These are phyloP conservation scores for Galbula dea DNA, from an alignment of 2,113 vertebrate species.

Conservation along the genomic window DNA sequence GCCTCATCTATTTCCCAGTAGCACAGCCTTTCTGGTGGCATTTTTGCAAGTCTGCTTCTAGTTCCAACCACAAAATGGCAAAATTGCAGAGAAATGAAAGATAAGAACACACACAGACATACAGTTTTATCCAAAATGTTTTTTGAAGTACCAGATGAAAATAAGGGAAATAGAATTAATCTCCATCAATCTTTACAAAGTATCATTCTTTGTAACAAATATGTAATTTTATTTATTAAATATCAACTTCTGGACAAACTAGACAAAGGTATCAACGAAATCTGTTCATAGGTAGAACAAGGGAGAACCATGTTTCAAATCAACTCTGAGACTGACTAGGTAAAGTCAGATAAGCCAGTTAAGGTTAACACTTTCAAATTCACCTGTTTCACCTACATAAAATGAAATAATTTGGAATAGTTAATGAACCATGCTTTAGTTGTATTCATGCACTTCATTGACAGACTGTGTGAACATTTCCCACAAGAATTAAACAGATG, in stretches of 20 bases:
- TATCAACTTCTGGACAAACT: not conserved
- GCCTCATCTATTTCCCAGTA: slow-evolving; percentile 45
- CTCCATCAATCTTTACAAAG: not conserved
- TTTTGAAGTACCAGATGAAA: not conserved
- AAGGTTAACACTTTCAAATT: not conserved
- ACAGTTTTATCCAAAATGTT: not conserved
- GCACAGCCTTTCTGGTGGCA: slow-evolving; percentile 44
- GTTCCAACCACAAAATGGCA: not conserved
- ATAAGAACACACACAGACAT: not conserved
- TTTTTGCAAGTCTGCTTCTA: slow-evolving; percentile 21
- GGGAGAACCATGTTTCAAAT: not conserved
- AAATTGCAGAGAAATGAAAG: slow-evolving; percentile 5
- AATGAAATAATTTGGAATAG: slow-evolving; percentile 1
- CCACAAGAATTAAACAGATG: slow-evolving; percentile 50
- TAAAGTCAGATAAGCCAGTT: not conserved
- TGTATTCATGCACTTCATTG: slow-evolving; percentile 39
- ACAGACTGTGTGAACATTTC: slow-evolving; percentile 51
- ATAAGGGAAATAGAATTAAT: not conserved
- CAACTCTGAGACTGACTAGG: not conserved
- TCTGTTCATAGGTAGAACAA: not conserved
- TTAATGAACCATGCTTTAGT: slow-evolving; percentile 15
- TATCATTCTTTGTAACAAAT: not conserved
- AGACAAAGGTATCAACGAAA: not conserved
- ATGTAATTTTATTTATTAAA: not conserved
- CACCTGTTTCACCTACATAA: not conserved